Evolutionary conservation across 92 coral and sea anemone genomes (phyloP), one percentile per base, ranked within the genome.

Genomic region (Parazoanthus swiftii): DNA sequence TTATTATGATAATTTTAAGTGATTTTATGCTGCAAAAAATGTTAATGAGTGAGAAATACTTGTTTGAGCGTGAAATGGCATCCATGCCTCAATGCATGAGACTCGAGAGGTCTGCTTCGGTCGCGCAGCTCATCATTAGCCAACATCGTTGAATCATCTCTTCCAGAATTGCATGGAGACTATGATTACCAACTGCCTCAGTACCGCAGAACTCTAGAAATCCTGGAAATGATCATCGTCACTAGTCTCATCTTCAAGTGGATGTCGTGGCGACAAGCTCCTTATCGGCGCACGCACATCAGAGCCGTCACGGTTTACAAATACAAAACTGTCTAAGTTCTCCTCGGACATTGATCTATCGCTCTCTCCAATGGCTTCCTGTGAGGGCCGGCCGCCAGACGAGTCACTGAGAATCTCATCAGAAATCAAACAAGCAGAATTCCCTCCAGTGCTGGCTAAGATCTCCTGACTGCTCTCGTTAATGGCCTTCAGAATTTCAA

Each of bases 291-390:
- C 65, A 59, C 76, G 67, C 54, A 78, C 86, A 36, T 94, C 94
- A 2, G 95, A 91, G 42, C 98, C 98, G 86, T 95, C 98, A 68
- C 90, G 91, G 91, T 95, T 80, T 13, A 95, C 98, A 56, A 95
- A 95, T 89, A 95, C 98, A 78, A 95, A 95, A 48, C 93, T 95
- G 6, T 82, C 89, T 38, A 89, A 75, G 21, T 89, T 74, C 77
- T 89, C 94, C 25, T 85, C 94, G 0, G 90, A 77, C 39, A 89
- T 43, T 68, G 65, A 71, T 50, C 26, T 71, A 37, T 71, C 38
- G 38, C 42, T 21, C 37, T 73, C 87, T 72, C 16, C n/a, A 35
- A 67, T 48, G 18, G 79, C 44, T 29, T 70, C 87, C 16, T 42
- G 77, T 4, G n/a, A 46, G 26, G 20, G 43, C 48, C 46, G 11